phyloP scores from a whole-genome alignment of 2,113 vertebrate genomes.

The Fukomys damarensis region DNA sequence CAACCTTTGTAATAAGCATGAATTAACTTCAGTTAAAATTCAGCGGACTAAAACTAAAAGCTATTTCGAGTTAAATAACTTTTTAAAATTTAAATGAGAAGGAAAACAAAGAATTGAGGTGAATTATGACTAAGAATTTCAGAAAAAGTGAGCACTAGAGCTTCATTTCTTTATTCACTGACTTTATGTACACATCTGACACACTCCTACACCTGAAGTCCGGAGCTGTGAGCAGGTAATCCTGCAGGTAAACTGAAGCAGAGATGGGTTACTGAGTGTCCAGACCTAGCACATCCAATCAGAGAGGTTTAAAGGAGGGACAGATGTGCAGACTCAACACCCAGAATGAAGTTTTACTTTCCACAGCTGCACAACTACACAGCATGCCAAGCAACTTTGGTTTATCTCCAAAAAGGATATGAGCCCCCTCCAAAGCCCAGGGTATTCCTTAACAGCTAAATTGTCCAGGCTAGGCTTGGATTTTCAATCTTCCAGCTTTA shows the following conservation, averaged over 20 bases:
- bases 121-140: neutral
- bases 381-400: neutral
- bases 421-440: neutral
- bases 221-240: neutral
- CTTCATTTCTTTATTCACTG: neutral
- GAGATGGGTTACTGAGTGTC: neutral
- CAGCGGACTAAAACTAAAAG: neutral
- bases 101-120: neutral
- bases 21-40: constrained; percentile 39
- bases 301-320: neutral
- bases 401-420: neutral
- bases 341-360: constrained; percentile 15
- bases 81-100: neutral
- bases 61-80: neutral
- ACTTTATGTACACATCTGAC: neutral
- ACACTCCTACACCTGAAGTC: neutral
- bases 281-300: neutral
- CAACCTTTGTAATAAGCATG: neutral
- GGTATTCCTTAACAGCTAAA: neutral
- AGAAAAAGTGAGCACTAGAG: neutral
- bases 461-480: neutral
- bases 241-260: neutral
- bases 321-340: neutral
- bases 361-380: neutral
- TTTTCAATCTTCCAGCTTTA: neutral